phyloP scores from a whole-genome alignment of 2,113 vertebrate genomes.

The Ursus arctos region DNA sequence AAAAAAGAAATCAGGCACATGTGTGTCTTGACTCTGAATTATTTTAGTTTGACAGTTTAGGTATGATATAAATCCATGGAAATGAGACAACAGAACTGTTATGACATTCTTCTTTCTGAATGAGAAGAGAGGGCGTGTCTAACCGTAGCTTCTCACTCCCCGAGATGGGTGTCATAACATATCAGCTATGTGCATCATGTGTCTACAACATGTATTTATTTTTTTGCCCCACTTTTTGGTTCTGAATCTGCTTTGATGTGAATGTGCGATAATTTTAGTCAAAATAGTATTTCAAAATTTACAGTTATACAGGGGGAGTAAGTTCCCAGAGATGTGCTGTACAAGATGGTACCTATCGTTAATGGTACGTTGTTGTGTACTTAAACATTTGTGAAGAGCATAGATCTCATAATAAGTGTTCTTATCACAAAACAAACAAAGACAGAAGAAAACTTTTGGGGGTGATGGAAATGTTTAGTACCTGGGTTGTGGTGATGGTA shows the following conservation, averaged over 20 bases:
- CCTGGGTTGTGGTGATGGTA: background rate
- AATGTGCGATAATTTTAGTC: slow-evolving; percentile 42
- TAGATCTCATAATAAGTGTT: background rate
- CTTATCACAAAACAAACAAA: background rate
- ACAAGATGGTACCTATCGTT: background rate
- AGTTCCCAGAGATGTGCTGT: background rate
- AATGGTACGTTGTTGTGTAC: background rate
- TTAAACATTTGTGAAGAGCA: background rate
- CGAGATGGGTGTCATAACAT: slow-evolving; percentile 57
- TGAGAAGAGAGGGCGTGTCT: background rate
- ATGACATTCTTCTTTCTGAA: slow-evolving; percentile 30
- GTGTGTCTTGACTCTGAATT: background rate
- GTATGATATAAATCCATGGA: slow-evolving; percentile 13
- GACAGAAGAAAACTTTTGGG: background rate
- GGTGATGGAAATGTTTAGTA: background rate
- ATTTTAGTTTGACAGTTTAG: slow-evolving; percentile 52
- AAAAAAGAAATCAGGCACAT: background rate
- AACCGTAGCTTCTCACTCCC: background rate
- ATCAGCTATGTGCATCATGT: background rate
- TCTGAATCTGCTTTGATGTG: slow-evolving; percentile 60
- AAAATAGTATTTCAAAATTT: slow-evolving; percentile 54
- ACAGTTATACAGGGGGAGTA: background rate
- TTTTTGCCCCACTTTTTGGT: background rate
- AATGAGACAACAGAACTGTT: slow-evolving; percentile 52
- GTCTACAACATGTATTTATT: background rate